Conservation (phyloP, 2,113 vertebrate species). For the Oplegnathus fasciatus region DNA sequence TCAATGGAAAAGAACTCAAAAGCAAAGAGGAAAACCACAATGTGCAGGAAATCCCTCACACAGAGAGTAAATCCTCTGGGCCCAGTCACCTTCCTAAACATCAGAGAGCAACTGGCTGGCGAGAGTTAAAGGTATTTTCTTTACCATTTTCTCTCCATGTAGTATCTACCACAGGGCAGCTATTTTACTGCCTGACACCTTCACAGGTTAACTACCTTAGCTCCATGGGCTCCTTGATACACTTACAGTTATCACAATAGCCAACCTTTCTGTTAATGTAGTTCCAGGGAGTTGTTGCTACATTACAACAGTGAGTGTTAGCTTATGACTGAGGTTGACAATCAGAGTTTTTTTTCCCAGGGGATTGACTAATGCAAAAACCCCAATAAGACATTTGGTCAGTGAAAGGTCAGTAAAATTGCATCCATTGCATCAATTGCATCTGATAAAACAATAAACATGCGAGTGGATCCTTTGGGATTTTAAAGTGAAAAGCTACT, state of each 20-base stretch:
- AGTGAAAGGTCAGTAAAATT: background rate
- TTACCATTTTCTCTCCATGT: constrained; percentile 25
- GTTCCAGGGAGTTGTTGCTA: constrained; percentile 37
- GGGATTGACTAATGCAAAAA: background rate
- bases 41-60: constrained; percentile 81
- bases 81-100: constrained; percentile 51
- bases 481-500: background rate
- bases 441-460: too few relatives aligned
- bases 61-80: constrained; percentile 69
- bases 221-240: constrained; percentile 25
- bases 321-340: background rate
- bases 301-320: background rate
- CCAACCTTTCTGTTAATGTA: background rate
- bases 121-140: constrained; percentile 25
- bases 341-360: background rate
- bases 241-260: background rate
- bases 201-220: constrained; percentile 19
- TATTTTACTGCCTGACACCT: constrained; percentile 15
- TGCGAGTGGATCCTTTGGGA: background rate
- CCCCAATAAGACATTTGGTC: background rate
- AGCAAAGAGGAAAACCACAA: constrained; percentile 82
- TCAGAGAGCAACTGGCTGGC: constrained; percentile 46
- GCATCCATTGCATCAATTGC: too few relatives aligned
- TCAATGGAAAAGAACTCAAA: constrained; percentile 83
- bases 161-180: constrained; percentile 21